phyloP scores from a whole-genome alignment of 92 coral and sea anemone species.

The Micromussa lordhowensis region DNA sequence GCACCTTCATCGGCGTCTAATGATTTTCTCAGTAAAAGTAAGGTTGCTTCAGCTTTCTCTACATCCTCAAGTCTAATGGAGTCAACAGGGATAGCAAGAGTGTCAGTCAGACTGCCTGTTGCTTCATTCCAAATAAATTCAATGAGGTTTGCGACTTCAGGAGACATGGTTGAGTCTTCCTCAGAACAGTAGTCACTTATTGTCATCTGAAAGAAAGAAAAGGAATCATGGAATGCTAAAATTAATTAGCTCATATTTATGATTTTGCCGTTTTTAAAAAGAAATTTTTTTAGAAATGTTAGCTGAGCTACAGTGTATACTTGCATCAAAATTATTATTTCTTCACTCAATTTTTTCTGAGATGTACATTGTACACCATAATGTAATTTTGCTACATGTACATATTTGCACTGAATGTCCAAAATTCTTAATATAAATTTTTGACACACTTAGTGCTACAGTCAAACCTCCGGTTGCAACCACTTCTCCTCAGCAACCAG shows the following conservation, averaged over 20 bases:
- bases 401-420: background rate
- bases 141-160: conserved; percentile 75
- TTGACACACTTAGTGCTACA: background rate
- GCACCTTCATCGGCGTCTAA: conserved; percentile 39
- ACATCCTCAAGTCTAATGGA: conserved; percentile 83
- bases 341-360: background rate
- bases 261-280: background rate
- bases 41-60: conserved; percentile 89
- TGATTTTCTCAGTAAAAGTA: conserved; percentile 70
- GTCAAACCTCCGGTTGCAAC: no score
- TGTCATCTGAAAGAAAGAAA: conserved; percentile 46
- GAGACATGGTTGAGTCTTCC: conserved; percentile 68
- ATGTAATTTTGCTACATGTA: background rate
- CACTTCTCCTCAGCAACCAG: no score
- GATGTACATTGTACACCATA: background rate
- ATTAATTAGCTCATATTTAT: background rate
- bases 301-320: no score
- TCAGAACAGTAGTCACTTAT: conserved; percentile 49
- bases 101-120: conserved; percentile 73
- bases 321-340: no score
- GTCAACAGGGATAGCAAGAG: conserved; percentile 75
- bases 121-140: conserved; percentile 95
- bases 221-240: background rate
- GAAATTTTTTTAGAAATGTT: no score
- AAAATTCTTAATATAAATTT: no score